A percentile compares a stretch with the other conserved stretches of the same genome.
Conservation (phyloP, 1,140 invertebrate species). For the Octopus sinensis region DNA sequence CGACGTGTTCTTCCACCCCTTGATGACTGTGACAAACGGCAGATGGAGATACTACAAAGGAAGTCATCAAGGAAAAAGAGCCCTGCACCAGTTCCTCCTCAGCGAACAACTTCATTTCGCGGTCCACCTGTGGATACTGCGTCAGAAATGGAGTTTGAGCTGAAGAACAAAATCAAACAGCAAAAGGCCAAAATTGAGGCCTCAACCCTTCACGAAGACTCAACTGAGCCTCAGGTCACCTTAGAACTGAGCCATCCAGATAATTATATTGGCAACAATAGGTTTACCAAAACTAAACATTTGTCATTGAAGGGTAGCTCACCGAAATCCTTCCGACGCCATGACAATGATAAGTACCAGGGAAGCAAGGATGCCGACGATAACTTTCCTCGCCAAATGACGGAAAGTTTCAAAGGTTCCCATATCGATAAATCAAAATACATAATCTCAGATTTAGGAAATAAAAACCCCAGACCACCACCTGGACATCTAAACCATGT, state of each 20-base stretch:
- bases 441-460: slow-evolving; percentile 36
- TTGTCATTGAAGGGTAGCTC: slow-evolving; percentile 14
- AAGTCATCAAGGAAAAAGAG: slow-evolving; percentile 43
- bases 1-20: slow-evolving; percentile 38
- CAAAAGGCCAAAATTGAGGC: slow-evolving; percentile 52
- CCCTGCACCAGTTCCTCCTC: slow-evolving; percentile 39
- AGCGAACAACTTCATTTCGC: slow-evolving; percentile 39
- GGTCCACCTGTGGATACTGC: slow-evolving; percentile 17
- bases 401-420: slow-evolving; percentile 44
- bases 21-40: slow-evolving; percentile 45
- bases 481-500: slow-evolving; percentile 26
- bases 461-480: slow-evolving; percentile 34
- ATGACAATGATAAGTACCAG: slow-evolving; percentile 19
- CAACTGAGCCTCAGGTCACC: slow-evolving; percentile 28
- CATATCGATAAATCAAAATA: slow-evolving; percentile 51
- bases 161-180: slow-evolving; percentile 49
- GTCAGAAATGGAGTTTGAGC: slow-evolving; percentile 37
- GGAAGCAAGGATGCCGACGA: slow-evolving; percentile 30
- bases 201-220: slow-evolving; percentile 28
- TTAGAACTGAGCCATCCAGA: neutral
- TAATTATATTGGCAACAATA: neutral
- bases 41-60: slow-evolving; percentile 35
- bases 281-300: neutral
- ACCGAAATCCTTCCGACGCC: slow-evolving; percentile 35
- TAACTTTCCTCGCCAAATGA: slow-evolving; percentile 39